Base-by-base conservation (phyloP, 2,888 invertebrate species). In the Macrosoma leucophasiata region DNA sequence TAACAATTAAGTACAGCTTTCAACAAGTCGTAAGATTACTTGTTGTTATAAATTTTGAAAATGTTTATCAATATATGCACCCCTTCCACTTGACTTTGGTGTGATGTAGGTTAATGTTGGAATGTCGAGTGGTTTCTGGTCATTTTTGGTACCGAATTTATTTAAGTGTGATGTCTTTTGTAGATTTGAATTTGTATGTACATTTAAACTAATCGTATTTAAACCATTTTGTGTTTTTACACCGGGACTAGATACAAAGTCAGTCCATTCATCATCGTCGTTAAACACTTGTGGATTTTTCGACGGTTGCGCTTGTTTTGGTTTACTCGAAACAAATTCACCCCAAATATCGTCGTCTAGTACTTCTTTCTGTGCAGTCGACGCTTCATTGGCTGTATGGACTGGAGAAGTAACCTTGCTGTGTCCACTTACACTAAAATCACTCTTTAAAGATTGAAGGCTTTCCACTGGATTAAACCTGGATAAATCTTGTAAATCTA, bases 311-410 rank as follows among this genome's bases (percentile, higher is more conserved):
- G 55, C 29, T 32, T 53, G 63, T 48, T 67, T 74, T 2, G 84
- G 81, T 41, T 70, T 76, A 47, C 77, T 82, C 1, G 85, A 88
- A 12, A 88, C 85, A 55, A 88, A 89, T 43, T 89, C 89, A 2
- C 87, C 86, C 88, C 89, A 89, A 46, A 84, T 84, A 36, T 88
- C 88, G 10, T 88, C 87, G 27, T 87, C 87, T 3, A 58, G 20
- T 10, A 42, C 41, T 46, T 70, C 68, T 31, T 57, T 68, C 9
- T 43, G 57, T 3, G 29, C 39, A 9, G 50, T 25, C 18, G 33
- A 59, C 38, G 62, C 67, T 11, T 64, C 64, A n/a, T n/a, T n/a
- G n/a, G n/a, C n/a, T 33, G 43, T 58, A 41, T 78, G 74, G 25
- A 59, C 64, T 2, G 82, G 82, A 3, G 81, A 77, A 7, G 61